Percentiles rank a stretch among this genome's conserved stretches.
phyloP scores from a whole-genome alignment of 2,797 vertebrate genomes.

The Clarias pachynema region DNA sequence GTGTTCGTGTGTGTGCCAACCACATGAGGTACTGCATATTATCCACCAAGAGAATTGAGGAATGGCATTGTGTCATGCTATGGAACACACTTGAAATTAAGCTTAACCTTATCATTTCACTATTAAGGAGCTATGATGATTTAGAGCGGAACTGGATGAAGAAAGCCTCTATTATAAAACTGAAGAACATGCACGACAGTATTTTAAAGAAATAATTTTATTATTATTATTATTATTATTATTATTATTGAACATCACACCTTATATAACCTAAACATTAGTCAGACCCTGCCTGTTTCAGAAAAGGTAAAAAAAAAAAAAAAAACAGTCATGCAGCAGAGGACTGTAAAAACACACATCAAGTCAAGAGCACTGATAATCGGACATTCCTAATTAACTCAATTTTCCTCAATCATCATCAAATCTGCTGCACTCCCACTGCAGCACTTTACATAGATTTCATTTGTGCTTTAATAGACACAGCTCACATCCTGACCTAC shows the following conservation, averaged over 20 bases:
- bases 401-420: neutral
- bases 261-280: neutral
- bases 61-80: slow-evolving; percentile 20
- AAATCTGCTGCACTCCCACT: neutral
- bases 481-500: neutral
- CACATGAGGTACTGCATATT: slow-evolving; percentile 49
- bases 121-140: neutral
- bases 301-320: no score
- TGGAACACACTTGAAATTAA: neutral
- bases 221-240: no score
- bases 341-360: neutral
- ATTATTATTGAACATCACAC: no score
- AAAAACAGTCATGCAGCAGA: neutral
- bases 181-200: neutral
- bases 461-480: slow-evolving; percentile 8
- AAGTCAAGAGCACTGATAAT: neutral
- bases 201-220: neutral
- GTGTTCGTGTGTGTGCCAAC: slow-evolving; percentile 49
- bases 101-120: neutral
- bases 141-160: neutral
- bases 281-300: neutral
- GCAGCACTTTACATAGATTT: slow-evolving; percentile 3
- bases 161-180: neutral
- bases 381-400: neutral
- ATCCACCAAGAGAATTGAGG: slow-evolving; percentile 36